A percentile compares a stretch with the other conserved stretches of the same genome.
Evolutionary conservation across 1,140 invertebrate genomes (phyloP).

Genomic region (Panonychus citri): DNA sequence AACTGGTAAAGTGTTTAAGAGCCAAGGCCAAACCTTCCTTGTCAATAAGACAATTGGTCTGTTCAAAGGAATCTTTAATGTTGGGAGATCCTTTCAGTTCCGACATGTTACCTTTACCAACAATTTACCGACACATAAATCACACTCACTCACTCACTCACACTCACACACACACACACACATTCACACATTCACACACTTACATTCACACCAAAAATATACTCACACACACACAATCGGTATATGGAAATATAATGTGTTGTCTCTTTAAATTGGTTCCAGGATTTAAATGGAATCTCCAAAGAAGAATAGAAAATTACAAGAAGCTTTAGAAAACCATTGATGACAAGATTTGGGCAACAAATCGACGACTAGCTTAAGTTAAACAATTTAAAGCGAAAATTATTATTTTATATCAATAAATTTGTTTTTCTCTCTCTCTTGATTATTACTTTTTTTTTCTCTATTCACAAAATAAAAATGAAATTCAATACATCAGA

Average conservation of each 20-base stretch:
- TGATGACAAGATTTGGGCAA: too few species aligned
- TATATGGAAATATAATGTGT: not conserved
- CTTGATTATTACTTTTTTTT: too few species aligned
- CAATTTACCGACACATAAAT: not conserved
- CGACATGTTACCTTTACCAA: not conserved
- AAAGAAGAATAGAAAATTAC: not conserved
- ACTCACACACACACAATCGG: not conserved
- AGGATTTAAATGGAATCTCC: not conserved
- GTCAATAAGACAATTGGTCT: conserved; percentile 38
- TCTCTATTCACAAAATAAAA: too few species aligned
- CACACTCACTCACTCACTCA: not conserved
- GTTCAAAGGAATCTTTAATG: conserved; percentile 65
- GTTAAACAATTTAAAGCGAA: too few species aligned
- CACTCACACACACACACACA: not conserved
- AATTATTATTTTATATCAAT: too few species aligned
- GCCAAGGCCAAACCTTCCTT: conserved; percentile 65
- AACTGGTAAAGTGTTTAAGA: conserved; percentile 81
- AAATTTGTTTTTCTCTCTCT: too few species aligned
- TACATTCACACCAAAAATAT: not conserved
- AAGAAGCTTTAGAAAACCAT: too few species aligned
- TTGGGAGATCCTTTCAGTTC: conserved; percentile 37
- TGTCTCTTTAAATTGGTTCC: not conserved
- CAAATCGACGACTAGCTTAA: too few species aligned
- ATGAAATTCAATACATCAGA: too few species aligned
- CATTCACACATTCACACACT: not conserved